Evolutionary conservation across 92 coral and sea anemone species (phyloP).

Genomic region (Phenganax stokvisi): DNA sequence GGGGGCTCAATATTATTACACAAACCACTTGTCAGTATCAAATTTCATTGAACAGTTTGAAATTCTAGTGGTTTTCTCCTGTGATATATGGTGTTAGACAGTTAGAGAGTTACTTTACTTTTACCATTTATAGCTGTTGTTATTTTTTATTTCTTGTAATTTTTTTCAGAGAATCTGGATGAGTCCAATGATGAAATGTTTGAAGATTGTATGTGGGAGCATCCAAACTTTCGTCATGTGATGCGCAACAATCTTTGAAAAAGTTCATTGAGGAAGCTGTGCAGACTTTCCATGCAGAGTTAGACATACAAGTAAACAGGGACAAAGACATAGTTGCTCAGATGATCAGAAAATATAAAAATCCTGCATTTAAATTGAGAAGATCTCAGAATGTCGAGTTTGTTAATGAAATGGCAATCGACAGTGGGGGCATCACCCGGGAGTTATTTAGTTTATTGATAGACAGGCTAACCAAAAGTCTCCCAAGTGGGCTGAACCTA

Average conservation of each 20-base stretch:
- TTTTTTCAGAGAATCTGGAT: slow-evolving; percentile 17
- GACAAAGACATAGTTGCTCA: slow-evolving; percentile 40
- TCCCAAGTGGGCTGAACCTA: slow-evolving; percentile 42
- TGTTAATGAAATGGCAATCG: slow-evolving; percentile 34
- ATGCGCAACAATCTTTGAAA: slow-evolving; percentile 24
- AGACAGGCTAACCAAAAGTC: slow-evolving; percentile 33
- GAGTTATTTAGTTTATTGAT: slow-evolving; percentile 39
- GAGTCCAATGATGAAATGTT: background rate
- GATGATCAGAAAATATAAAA: slow-evolving; percentile 51
- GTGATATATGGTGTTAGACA: background rate
- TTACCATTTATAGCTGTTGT: background rate
- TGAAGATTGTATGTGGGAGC: slow-evolving; percentile 17
- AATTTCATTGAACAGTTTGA: no score
- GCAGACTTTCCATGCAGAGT: slow-evolving; percentile 35
- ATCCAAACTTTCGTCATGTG: background rate
- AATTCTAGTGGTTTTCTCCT: background rate
- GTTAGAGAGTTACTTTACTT: background rate
- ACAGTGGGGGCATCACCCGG: slow-evolving; percentile 46
- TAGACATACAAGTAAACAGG: slow-evolving; percentile 35
- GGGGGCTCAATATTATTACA: no score
- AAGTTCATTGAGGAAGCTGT: slow-evolving; percentile 44
- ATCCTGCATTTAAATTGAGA: slow-evolving; percentile 40
- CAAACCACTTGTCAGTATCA: no score
- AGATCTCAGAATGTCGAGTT: slow-evolving; percentile 40
- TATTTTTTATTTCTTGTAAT: background rate